These are phyloP conservation scores for Seira musarum DNA, from an alignment of 2,888 invertebrate species.

Conservation along the genomic window DNA sequence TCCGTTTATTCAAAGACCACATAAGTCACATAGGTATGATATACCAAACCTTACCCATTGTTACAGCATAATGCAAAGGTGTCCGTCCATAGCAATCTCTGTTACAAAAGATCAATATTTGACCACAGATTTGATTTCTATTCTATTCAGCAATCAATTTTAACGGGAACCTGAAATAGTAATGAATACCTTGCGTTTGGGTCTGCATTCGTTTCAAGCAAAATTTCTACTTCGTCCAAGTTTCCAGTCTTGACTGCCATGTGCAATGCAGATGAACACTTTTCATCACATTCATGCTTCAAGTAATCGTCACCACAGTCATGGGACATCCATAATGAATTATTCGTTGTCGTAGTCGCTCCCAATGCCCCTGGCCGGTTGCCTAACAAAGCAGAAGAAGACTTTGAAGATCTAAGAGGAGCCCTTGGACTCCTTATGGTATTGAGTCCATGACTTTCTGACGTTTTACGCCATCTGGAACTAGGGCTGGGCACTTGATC, in stretches of 20 bases:
- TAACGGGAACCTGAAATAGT: too few relatives aligned
- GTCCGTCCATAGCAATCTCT: conserved; percentile 51
- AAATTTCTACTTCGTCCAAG: conserved; percentile 83
- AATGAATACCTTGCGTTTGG: conserved; percentile 77
- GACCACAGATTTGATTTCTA: too few relatives aligned
- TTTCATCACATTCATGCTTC: conserved; percentile 60
- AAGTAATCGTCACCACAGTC: conserved; percentile 46
- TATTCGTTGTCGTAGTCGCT: conserved; percentile 24
- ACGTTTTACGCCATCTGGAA: conserved; percentile 37
- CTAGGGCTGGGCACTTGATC: conserved; percentile 30
- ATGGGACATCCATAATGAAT: conserved; percentile 44
- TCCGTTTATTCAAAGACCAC: conserved; percentile 18
- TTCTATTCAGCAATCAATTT: too few relatives aligned
- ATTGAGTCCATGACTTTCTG: conserved; percentile 34
- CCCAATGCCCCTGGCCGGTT: not conserved
- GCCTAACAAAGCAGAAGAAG: conserved; percentile 21
- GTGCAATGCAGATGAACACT: conserved; percentile 78
- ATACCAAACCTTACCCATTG: conserved; percentile 46
- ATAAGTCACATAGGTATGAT: too few relatives aligned
- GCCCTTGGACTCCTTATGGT: conserved; percentile 37
- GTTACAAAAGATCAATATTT: conserved; percentile 2
- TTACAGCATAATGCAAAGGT: conserved; percentile 63
- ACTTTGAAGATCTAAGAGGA: conserved; percentile 33
- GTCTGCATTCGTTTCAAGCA: conserved; percentile 83
- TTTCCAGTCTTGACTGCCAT: conserved; percentile 91